Conservation (phyloP, 2,888 invertebrate genomes). For the Chrysolina americana region DNA sequence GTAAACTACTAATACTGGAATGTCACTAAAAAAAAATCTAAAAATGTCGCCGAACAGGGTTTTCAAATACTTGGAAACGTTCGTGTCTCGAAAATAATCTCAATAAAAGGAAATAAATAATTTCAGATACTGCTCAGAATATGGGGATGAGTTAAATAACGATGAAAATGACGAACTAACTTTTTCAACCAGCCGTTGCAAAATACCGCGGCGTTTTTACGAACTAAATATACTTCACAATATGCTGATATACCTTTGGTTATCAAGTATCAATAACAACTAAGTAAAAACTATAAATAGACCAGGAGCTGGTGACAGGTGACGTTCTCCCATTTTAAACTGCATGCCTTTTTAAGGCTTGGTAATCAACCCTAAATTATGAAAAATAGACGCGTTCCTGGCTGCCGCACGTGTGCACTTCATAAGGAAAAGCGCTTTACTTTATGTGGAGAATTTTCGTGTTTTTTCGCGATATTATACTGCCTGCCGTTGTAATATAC, state of each 20-base stretch:
- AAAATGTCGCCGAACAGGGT: slow-evolving; percentile 28
- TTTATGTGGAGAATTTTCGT: too few species aligned
- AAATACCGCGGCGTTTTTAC: slow-evolving; percentile 33
- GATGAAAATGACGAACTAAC: slow-evolving; percentile 54
- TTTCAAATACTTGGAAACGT: not conserved
- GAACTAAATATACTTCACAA: not conserved
- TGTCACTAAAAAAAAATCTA: slow-evolving; percentile 24
- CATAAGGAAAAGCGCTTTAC: too few species aligned
- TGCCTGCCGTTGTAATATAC: too few species aligned
- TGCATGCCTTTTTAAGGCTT: too few species aligned
- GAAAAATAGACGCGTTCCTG: too few species aligned
- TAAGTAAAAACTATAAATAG: slow-evolving; percentile 34
- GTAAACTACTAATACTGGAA: slow-evolving; percentile 19
- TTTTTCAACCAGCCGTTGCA: slow-evolving; percentile 50
- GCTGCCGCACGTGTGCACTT: too few species aligned
- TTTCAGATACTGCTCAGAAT: slow-evolving; percentile 58
- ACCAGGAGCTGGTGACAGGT: too few species aligned
- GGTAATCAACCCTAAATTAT: too few species aligned
- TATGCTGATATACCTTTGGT: slow-evolving; percentile 50
- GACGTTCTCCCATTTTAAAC: too few species aligned
- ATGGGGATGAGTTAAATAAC: slow-evolving; percentile 55
- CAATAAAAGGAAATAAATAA: slow-evolving; percentile 61
- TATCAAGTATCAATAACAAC: slow-evolving; percentile 34
- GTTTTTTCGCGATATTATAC: too few species aligned
- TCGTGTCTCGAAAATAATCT: slow-evolving; percentile 56